Base-by-base conservation (phyloP, 2,797 vertebrate genomes). In the Rhinella marina region DNA sequence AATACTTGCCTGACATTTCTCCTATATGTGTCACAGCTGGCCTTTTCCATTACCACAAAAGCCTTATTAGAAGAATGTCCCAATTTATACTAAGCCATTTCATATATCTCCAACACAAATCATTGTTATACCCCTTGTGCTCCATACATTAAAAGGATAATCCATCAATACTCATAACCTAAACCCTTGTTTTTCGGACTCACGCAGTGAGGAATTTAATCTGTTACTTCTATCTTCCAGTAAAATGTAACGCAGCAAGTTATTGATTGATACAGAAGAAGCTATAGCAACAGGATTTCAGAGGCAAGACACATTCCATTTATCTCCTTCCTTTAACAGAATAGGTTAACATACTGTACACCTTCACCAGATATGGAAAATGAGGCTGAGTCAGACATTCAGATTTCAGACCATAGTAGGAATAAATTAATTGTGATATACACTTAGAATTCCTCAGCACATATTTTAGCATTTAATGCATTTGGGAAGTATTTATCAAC, bases 11-110 rank as follows among this genome's bases (percentile, higher is more conserved):
- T 86, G 73, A 59, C 61, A 27, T 86, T 83, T 62, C 83, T 84
- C 68, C 52, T 66, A 80, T 89, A 84, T 84, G 56, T 52, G 78
- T 86, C 81, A 86, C 80, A 79, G 72, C 85, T 86, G 72, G 85
- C 50, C 48, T 86, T 84, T 79, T 86, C 72, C 73, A 86, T 89
- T 89, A 86, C 25, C 62, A 66, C 41, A 52, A 86, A 83, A 89
- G 85, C 61, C 62, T 68, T 81, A 84, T 83, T 57, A 87, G 81
- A 84, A 87, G 64, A 80, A 89, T 80, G 54, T 25, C 75, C 72
- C 86, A 84, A 25, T 79, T 84, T 84, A 68, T 70, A 25, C 84
- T 48, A 86, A 77, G 68, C 41, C 25, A 86, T 77, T 82, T 54
- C 78, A 86, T 86, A 84, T 13, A 73, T 86, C 64, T 84, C 59